These are phyloP conservation scores for Alligator sinensis DNA, from an alignment of 2,113 vertebrate species.

Conservation along the genomic window DNA sequence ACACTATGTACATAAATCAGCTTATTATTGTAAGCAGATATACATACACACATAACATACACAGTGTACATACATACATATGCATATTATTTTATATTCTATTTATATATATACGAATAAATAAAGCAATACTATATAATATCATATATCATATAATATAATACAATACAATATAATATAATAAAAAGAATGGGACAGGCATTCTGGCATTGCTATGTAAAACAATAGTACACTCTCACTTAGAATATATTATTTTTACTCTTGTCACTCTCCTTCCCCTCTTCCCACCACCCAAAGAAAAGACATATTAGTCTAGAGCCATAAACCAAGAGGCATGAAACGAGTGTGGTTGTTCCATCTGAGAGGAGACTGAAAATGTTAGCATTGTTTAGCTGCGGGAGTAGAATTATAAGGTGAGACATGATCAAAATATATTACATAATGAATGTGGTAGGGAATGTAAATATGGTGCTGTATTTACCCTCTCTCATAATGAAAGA, in stretches of 20 bases:
- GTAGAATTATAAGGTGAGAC: not conserved
- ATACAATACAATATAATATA: not conserved
- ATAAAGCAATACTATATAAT: not conserved
- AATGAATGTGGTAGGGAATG: not conserved
- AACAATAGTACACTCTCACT: not conserved
- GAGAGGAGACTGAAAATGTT: not conserved
- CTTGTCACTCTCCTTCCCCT: not conserved
- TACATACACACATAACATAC: not conserved
- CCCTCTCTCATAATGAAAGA: not conserved
- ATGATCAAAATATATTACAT: not conserved
- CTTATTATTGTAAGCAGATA: no score
- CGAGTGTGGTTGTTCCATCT: no score
- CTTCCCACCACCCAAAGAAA: not conserved
- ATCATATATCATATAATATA: not conserved
- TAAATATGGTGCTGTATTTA: conserved; percentile 2
- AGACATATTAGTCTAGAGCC: not conserved
- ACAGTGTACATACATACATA: not conserved
- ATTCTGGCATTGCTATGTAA: not conserved
- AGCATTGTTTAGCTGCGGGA: not conserved
- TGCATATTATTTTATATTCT: not conserved
- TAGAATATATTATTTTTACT: not conserved
- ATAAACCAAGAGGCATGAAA: no score
- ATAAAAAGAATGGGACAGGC: not conserved
- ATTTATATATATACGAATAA: not conserved
- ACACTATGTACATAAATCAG: no score